Conservation (phyloP, 2,113 vertebrate species). For the Plectropomus leopardus region DNA sequence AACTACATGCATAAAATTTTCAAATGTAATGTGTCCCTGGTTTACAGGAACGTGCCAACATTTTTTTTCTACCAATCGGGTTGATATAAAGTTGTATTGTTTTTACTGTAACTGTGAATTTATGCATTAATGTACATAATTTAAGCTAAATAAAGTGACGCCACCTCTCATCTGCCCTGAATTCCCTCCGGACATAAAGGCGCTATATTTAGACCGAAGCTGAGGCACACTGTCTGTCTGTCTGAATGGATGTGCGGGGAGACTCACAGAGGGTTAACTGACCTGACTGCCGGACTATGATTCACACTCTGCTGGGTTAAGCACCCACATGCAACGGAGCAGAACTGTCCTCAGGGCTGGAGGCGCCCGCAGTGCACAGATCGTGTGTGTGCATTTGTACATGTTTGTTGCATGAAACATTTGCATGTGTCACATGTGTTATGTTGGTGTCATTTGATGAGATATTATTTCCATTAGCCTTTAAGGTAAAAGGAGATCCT, state of each 20-base stretch:
- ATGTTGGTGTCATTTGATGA: slow-evolving; percentile 9
- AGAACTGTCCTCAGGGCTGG: slow-evolving; percentile 51
- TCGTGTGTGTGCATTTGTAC: slow-evolving; percentile 15
- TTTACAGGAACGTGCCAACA: too few species aligned
- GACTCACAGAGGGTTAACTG: slow-evolving; percentile 67
- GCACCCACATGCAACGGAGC: slow-evolving; percentile 59
- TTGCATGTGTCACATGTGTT: slow-evolving; percentile 59
- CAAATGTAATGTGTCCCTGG: too few species aligned
- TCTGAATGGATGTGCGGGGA: slow-evolving; percentile 41
- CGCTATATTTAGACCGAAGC: slow-evolving; percentile 48
- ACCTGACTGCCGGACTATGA: slow-evolving; percentile 71
- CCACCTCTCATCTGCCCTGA: slow-evolving; percentile 32
- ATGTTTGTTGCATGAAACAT: slow-evolving; percentile 35
- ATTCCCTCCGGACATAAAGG: slow-evolving; percentile 22
- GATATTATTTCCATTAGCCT: background rate
- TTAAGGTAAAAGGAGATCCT: background rate
- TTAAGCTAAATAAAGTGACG: slow-evolving; percentile 22
- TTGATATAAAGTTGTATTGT: too few species aligned
- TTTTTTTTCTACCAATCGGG: too few species aligned
- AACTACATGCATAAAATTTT: too few species aligned
- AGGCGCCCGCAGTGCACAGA: slow-evolving; percentile 26
- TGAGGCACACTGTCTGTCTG: slow-evolving; percentile 43
- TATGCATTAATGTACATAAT: slow-evolving; percentile 30
- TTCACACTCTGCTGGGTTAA: slow-evolving; percentile 73
- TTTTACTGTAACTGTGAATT: background rate